A percentile compares a stretch with the other conserved stretches of the same genome.
Conservation (phyloP, 2,888 invertebrate genomes). For the Lysandra bellargus region DNA sequence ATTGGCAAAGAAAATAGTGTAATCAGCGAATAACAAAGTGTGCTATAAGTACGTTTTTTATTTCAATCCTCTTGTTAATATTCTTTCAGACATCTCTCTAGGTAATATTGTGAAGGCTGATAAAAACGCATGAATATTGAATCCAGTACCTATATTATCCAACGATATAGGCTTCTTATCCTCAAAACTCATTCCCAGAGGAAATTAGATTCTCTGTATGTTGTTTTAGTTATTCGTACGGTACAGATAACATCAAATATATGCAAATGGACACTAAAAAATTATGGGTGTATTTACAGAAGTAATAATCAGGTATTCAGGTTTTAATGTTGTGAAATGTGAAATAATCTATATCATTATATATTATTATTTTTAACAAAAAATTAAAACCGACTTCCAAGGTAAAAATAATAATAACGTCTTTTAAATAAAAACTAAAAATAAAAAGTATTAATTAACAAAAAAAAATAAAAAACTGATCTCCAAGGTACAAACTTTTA, state of each 20-base stretch:
- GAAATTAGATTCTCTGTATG: conserved; percentile 9
- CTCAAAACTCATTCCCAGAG: conserved; percentile 12
- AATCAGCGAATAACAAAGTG: no score
- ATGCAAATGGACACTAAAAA: conserved; percentile 1
- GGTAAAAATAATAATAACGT: no score
- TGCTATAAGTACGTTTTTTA: no score
- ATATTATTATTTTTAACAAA: no score
- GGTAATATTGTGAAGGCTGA: not conserved
- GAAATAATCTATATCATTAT: not conserved
- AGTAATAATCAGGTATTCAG: not conserved
- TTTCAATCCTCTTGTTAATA: not conserved
- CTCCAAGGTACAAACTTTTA: no score
- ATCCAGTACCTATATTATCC: not conserved
- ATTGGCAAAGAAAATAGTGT: no score
- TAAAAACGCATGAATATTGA: conserved; percentile 15
- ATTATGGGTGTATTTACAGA: not conserved
- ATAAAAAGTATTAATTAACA: no score
- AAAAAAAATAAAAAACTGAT: no score
- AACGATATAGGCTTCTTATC: not conserved
- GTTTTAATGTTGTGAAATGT: not conserved
- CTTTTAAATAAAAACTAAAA: no score
- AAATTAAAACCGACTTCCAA: no score
- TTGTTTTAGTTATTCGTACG: not conserved
- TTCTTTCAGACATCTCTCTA: not conserved
- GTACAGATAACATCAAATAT: not conserved